phyloP scores from a whole-genome alignment of 2,797 vertebrate species.

The Aldrovandia affinis region DNA sequence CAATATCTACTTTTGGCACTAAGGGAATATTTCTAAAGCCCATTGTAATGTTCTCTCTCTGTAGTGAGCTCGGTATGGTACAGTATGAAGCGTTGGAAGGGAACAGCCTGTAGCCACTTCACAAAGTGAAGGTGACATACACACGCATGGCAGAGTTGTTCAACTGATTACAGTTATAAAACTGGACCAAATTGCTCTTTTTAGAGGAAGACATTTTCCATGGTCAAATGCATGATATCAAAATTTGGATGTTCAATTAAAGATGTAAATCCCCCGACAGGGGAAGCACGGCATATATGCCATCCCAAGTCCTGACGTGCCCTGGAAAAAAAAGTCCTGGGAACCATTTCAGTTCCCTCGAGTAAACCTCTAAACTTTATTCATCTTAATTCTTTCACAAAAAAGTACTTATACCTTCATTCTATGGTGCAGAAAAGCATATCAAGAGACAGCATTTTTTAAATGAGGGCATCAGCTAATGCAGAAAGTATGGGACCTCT shows the following conservation, averaged over 20 bases:
- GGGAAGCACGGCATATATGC: not conserved
- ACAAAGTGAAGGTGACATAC: not conserved
- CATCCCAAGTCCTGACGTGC: slow-evolving; percentile 17
- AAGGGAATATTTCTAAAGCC: too few relatives aligned
- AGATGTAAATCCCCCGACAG: slow-evolving; percentile 35
- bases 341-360: slow-evolving; percentile 30
- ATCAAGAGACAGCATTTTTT: not conserved
- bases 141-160: not conserved
- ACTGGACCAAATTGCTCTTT: not conserved
- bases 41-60: too few relatives aligned
- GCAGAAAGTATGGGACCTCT: not conserved
- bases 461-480: not conserved
- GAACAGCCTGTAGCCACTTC: not conserved
- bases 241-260: slow-evolving; percentile 42
- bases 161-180: not conserved
- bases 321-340: slow-evolving; percentile 1
- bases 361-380: slow-evolving; percentile 25
- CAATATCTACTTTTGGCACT: not conserved
- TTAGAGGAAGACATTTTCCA: not conserved
- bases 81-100: not conserved
- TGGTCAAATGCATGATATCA: slow-evolving; percentile 30
- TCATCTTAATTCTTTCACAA: not conserved
- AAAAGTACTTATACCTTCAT: not conserved
- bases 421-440: not conserved
- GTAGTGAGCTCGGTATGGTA: not conserved